Conservation (phyloP, 2,797 vertebrate species). For the Halcyon chelicuti region DNA sequence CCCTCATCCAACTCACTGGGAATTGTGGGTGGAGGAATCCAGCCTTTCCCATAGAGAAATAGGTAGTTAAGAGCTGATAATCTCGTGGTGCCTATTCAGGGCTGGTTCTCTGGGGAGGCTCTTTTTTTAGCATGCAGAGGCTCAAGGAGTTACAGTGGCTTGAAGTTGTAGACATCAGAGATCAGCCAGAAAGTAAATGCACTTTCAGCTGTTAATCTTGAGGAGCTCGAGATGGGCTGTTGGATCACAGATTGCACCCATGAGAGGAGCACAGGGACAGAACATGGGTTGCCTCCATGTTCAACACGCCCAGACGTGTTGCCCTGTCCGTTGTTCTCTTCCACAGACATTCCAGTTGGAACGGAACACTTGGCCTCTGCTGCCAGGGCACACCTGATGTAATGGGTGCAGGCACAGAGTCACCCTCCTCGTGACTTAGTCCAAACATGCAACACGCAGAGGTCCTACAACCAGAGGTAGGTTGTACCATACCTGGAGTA, state of each 20-base stretch:
- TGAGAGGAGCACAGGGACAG: background rate
- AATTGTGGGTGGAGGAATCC: background rate
- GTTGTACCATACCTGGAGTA: background rate
- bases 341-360: background rate
- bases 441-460: background rate
- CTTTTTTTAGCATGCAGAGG: background rate
- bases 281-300: background rate
- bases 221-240: background rate
- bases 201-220: background rate
- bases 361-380: background rate
- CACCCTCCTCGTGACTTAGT: background rate
- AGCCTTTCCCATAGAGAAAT: background rate
- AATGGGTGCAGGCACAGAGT: background rate
- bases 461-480: background rate
- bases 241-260: background rate
- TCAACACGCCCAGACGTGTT: fast-evolving
- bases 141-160: background rate
- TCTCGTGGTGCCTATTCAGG: background rate
- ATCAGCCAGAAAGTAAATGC: background rate
- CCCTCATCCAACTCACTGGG: background rate
- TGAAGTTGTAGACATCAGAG: background rate
- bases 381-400: background rate
- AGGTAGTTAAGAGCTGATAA: background rate
- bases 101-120: background rate
- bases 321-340: background rate